Conservation (phyloP, 2,797 vertebrate genomes). For the Xiphophorus birchmanni region DNA sequence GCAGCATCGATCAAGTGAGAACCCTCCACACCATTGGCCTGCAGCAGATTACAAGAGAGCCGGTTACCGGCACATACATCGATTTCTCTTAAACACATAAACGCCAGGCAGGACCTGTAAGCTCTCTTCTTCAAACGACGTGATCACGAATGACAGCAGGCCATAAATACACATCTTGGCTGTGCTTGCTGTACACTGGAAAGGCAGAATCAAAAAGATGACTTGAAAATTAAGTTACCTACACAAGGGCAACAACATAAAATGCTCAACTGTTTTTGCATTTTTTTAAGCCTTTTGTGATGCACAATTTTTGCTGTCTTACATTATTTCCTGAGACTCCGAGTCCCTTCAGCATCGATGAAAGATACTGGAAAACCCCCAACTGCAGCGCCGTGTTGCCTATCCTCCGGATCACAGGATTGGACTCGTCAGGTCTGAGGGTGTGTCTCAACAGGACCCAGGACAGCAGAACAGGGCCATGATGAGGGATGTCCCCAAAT, state of each 20-base stretch:
- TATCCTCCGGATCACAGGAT: slow-evolving; percentile 85
- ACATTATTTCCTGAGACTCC: slow-evolving; percentile 92
- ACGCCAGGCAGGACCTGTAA: slow-evolving; percentile 85
- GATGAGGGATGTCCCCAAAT: slow-evolving; percentile 92
- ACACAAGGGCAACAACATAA: neutral
- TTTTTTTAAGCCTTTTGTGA: neutral
- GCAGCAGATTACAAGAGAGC: neutral
- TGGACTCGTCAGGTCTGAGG: slow-evolving; percentile 86
- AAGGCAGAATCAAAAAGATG: neutral
- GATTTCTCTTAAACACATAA: neutral
- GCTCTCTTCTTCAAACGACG: slow-evolving; percentile 92
- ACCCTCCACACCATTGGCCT: slow-evolving; percentile 57
- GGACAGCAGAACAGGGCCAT: slow-evolving; percentile 90
- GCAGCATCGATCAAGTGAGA: slow-evolving; percentile 92
- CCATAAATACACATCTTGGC: slow-evolving; percentile 96
- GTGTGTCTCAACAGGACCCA: slow-evolving; percentile 97
- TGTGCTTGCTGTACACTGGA: slow-evolving; percentile 93
- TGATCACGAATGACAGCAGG: slow-evolving; percentile 94
- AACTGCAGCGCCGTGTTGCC: slow-evolving; percentile 92
- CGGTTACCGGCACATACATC: slow-evolving; percentile 1
- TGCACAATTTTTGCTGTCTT: slow-evolving; percentile 50
- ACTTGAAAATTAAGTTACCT: neutral
- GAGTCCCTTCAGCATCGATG: slow-evolving; percentile 87
- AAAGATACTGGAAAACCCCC: slow-evolving; percentile 92
- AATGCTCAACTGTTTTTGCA: neutral